phyloP scores from a whole-genome alignment of 37 sponge, comb jelly and placozoan species.

The Petrosia ficiformis region DNA sequence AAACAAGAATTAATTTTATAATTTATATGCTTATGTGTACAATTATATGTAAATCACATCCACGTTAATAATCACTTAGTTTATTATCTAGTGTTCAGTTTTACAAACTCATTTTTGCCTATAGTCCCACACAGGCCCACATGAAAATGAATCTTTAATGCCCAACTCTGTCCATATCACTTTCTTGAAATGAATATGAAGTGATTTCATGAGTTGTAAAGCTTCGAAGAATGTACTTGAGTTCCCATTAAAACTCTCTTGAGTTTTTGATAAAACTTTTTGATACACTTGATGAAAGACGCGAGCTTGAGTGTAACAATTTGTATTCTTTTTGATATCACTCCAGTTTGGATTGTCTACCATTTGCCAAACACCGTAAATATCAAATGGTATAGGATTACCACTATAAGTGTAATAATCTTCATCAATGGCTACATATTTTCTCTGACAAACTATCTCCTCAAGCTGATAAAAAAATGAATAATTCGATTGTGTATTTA shows the following conservation, averaged over 20 bases:
- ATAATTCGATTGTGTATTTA: background rate
- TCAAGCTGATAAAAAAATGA: slow-evolving; percentile 33
- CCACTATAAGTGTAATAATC: slow-evolving; percentile 6
- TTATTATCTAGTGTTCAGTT: too few species aligned
- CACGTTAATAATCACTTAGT: too few species aligned
- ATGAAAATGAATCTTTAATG: background rate
- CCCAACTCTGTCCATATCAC: background rate
- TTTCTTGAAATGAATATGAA: slow-evolving; percentile 18
- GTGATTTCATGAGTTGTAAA: slow-evolving; percentile 18
- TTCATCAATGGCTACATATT: background rate
- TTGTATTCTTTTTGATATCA: background rate
- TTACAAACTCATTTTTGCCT: too few species aligned
- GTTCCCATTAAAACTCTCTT: slow-evolving; percentile 14
- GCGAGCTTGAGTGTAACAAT: slow-evolving; percentile 8
- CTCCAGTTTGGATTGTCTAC: slow-evolving; percentile 19
- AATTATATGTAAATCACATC: too few species aligned
- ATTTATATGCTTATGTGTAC: too few species aligned
- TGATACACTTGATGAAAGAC: slow-evolving; percentile 24
- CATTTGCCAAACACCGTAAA: slow-evolving; percentile 40
- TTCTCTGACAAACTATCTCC: slow-evolving; percentile 20
- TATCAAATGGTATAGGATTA: slow-evolving; percentile 5
- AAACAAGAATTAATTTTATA: too few species aligned
- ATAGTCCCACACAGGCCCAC: slow-evolving; percentile 63
- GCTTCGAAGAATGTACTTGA: slow-evolving; percentile 15
- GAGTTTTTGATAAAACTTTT: slow-evolving; percentile 6